Conservation (phyloP, 2,888 invertebrate species). For the Scaptomyza cyrtandrae region DNA sequence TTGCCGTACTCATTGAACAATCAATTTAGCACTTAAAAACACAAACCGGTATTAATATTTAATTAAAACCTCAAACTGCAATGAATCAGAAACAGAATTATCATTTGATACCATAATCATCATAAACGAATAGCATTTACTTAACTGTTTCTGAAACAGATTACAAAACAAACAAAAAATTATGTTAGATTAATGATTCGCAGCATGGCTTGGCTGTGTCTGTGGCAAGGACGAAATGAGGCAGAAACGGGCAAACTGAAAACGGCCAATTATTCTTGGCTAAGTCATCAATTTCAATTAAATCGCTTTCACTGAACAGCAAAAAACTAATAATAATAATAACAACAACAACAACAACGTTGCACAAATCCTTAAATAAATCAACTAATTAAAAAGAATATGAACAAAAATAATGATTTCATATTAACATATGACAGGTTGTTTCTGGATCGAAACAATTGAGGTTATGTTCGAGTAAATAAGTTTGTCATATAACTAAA, state of each 20-base stretch:
- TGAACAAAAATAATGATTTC: slow-evolving; percentile 4
- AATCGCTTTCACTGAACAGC: slow-evolving; percentile 47
- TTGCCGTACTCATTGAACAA: not conserved
- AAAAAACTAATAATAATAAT: slow-evolving; percentile 36
- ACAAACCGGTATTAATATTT: slow-evolving; percentile 32
- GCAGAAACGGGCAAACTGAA: slow-evolving; percentile 8
- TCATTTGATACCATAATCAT: slow-evolving; percentile 8
- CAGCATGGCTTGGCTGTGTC: slow-evolving; percentile 1
- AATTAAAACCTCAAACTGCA: slow-evolving; percentile 24
- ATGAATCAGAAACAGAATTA: slow-evolving; percentile 38
- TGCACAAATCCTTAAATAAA: slow-evolving; percentile 31
- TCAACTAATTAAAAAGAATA: slow-evolving; percentile 13
- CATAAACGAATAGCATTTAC: slow-evolving; percentile 7
- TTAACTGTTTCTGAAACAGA: slow-evolving; percentile 9
- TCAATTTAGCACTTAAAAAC: slow-evolving; percentile 3
- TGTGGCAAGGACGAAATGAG: not conserved
- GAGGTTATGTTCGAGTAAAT: not conserved
- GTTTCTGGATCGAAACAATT: slow-evolving; percentile 8
- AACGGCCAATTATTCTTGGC: slow-evolving; percentile 25
- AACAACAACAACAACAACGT: not conserved
- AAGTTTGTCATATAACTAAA: not conserved
- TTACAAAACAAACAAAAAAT: not conserved
- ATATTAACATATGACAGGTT: slow-evolving; percentile 28
- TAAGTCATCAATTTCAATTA: slow-evolving; percentile 73
- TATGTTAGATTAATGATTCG: slow-evolving; percentile 30